Evolutionary conservation across 2,888 invertebrate genomes (phyloP).

Genomic region (Lumbricus terrestris): DNA sequence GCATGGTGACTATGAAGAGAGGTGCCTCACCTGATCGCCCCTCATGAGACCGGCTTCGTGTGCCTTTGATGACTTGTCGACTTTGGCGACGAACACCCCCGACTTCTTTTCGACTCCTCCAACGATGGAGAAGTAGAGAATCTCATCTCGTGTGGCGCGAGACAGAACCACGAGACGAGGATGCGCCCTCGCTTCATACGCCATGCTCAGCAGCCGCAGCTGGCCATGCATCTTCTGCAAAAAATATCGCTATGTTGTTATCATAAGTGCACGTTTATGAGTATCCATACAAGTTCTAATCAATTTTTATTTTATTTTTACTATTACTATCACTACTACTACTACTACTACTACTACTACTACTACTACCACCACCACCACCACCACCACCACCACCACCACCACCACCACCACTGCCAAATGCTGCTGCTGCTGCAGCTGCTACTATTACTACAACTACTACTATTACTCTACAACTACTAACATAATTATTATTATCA

Average conservation of each 20-base stretch:
- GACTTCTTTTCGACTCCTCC: conserved; percentile 87
- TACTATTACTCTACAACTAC: too few species aligned
- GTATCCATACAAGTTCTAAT: background rate
- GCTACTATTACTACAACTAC: too few species aligned
- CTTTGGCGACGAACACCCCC: conserved; percentile 90
- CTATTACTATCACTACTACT: too few species aligned
- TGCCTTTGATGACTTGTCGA: conserved; percentile 88
- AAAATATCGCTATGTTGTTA: too few species aligned
- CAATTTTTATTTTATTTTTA: background rate
- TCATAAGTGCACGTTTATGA: background rate
- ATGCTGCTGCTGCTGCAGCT: too few species aligned
- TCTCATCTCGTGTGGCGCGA: conserved; percentile 86
- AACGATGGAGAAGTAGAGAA: conserved; percentile 83
- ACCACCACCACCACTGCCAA: too few species aligned
- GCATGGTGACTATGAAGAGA: background rate
- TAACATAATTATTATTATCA: too few species aligned
- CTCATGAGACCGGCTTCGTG: conserved; percentile 93
- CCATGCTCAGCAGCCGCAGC: conserved; percentile 68
- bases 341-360: too few species aligned
- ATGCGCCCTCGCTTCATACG: conserved; percentile 94
- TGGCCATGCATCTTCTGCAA: conserved; percentile 74
- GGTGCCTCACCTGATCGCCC: conserved; percentile 76
- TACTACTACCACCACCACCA: too few species aligned
- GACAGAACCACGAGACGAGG: conserved; percentile 87
- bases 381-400: too few species aligned